These are phyloP conservation scores for Macrobrachium nipponense DNA, from an alignment of 1,140 invertebrate genomes.

Conservation along the genomic window DNA sequence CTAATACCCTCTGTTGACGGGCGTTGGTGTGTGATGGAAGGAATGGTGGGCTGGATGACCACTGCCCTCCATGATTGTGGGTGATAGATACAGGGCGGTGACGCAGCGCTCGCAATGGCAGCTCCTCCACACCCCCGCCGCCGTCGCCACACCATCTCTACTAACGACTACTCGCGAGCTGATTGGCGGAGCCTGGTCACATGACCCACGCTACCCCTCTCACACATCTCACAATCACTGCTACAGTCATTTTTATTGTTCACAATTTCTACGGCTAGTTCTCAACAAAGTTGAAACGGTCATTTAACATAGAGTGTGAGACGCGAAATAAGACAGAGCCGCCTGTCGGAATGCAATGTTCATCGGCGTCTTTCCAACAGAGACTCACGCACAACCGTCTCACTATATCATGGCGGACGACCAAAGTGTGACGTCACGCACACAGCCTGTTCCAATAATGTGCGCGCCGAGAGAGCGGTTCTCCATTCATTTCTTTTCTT, in stretches of 20 bases:
- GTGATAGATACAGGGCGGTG: constrained; percentile 39
- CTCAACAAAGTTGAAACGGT: too few relatives aligned
- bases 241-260: constrained; percentile 34
- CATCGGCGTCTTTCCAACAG: too few relatives aligned
- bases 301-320: too few relatives aligned
- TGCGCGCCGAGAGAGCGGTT: too few relatives aligned
- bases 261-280: background rate
- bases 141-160: constrained; percentile 19
- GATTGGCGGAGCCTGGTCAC: constrained; percentile 51
- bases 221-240: constrained; percentile 31
- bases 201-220: constrained; percentile 51
- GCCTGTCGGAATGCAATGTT: too few relatives aligned
- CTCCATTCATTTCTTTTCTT: too few relatives aligned
- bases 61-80: constrained; percentile 38
- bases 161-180: constrained; percentile 16
- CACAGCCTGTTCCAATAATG: too few relatives aligned
- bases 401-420: too few relatives aligned
- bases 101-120: constrained; percentile 40
- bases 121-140: constrained; percentile 23
- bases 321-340: too few relatives aligned
- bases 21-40: constrained; percentile 38
- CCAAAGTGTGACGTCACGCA: too few relatives aligned
- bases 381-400: too few relatives aligned
- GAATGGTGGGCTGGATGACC: constrained; percentile 46
- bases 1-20: constrained; percentile 54